Base-by-base conservation (phyloP, 64 coral and sea anemone species). In the Dendrophyllia cribrosa region DNA sequence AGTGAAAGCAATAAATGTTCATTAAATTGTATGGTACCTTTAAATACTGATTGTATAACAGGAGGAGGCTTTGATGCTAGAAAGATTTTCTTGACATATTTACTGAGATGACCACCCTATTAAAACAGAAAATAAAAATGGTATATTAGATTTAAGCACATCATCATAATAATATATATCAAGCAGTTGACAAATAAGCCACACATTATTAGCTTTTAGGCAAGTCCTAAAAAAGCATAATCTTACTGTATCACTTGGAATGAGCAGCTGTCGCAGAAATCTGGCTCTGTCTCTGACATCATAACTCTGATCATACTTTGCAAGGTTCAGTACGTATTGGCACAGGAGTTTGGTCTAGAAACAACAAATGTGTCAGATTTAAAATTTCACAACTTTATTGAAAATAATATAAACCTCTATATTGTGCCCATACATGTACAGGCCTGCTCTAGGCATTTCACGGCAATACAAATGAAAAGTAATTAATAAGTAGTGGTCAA, bases 261-360 rank as follows among this genome's bases (percentile, higher is more conserved):
- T 72, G 24, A 98, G 77, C 44, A 98, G 85, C 73, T 92, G 93
- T 86, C 96, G 89, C 25, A 98, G 66, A 93, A 98, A 98, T 10
- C 96, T 92, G 8, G 91, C 96, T 68, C 96, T 89, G 79, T 98
- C 96, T 59, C 96, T 66, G 14, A 98, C 90, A 62, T 98, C 96
- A 87, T 98, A 98, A 70, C 91, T 95, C 70, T 98, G 93, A 67
- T 98, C 96, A 90, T 98, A 98, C 53, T 98, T 98, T 50, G 89
- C 96, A 25, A 98, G 66, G 81, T 98, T 98, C 52, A 95, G 61
- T 4, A 98, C 96, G 24, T 98, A 98, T 43, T 98, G 96, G 49
- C 96, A 92, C 26, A 98, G 74, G 63, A 79, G 59, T 72, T 98
- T 91, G 12, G 96, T 95, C 96, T 98, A 66, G 9, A 22, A 84